phyloP scores from a whole-genome alignment of 2,797 vertebrate genomes.

The Hyperoplus immaculatus region DNA sequence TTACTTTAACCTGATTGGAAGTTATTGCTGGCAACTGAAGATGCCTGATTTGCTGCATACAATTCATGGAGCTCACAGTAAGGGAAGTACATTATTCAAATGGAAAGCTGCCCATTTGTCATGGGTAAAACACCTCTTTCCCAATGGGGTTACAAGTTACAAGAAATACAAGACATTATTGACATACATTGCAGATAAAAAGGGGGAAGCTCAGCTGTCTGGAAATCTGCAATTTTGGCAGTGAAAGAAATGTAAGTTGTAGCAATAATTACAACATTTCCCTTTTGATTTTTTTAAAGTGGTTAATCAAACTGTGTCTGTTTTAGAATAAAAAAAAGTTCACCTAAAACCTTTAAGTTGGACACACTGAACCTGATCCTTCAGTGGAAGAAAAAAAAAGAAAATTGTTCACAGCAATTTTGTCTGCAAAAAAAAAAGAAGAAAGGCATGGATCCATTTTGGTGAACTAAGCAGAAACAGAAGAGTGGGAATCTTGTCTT shows the following conservation, averaged over 20 bases:
- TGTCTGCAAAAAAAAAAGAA: neutral
- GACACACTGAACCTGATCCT: conserved; percentile 2
- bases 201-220: neutral
- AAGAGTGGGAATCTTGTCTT: conserved; percentile 31
- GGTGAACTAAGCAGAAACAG: conserved; percentile 33
- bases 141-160: neutral
- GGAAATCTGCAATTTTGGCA: neutral
- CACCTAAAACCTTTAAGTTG: neutral
- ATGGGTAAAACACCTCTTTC: neutral
- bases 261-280: neutral
- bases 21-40: neutral
- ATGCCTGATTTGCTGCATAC: neutral
- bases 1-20: conserved; percentile 16
- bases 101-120: neutral
- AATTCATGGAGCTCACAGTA: neutral
- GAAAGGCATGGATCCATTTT: conserved; percentile 26
- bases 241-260: neutral
- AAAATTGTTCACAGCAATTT: neutral
- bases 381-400: neutral
- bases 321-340: neutral
- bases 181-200: conserved; percentile 12
- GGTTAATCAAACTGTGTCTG: neutral
- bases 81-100: neutral
- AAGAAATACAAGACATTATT: neutral
- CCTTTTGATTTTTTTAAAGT: neutral